Evolutionary conservation across 2,797 vertebrate genomes (phyloP), one percentile per base, ranked within the genome.

Genomic region (Bucorvus abyssinicus): DNA sequence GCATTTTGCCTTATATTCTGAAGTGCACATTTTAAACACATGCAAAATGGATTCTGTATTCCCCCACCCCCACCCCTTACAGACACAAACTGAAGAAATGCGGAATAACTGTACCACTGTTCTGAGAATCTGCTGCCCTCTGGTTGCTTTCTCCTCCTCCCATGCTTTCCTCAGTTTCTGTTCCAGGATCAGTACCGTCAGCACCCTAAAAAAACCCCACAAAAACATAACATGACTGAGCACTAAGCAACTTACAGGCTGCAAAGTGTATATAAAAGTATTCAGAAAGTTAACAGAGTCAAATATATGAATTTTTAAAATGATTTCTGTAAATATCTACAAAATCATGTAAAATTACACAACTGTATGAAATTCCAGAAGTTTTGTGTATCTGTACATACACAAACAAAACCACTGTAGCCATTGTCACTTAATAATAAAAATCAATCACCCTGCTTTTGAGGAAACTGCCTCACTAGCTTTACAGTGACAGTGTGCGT

Each of bases 101-200:
- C 0, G 20, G 53, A 88, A 92, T 85, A 93, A 89, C 95, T 97
- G 97, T 98, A 99, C 99, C 98, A 95, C 97, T 98, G 89, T 98
- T 99, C 86, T 99, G 99, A 91, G 99, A 99, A 97, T 99, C 99
- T 63, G 99, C 98, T 65, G 98, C 98, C 80, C 98, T 98, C 93
- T 99, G 99, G 97, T 97, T 98, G 97, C 98, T 98, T 98, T 99
- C 99, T 9, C 98, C 98, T 94, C 98, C 98, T 96, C 98, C 98
- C 96, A 99, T 96, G 98, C 99, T 99, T 97, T 99, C 99, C 96
- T 99, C 99, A 3, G 98, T 99, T 97, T 99, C 99, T 15, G 99
- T 99, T 91, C 99, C 98, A 3, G 99, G 99, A 95, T 99, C 99
- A 13, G 99, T 99, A 86, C 98, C 98, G 49, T 99, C 99, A 96